phyloP scores from a whole-genome alignment of 1,140 invertebrate species.

The Fopius arisanus region DNA sequence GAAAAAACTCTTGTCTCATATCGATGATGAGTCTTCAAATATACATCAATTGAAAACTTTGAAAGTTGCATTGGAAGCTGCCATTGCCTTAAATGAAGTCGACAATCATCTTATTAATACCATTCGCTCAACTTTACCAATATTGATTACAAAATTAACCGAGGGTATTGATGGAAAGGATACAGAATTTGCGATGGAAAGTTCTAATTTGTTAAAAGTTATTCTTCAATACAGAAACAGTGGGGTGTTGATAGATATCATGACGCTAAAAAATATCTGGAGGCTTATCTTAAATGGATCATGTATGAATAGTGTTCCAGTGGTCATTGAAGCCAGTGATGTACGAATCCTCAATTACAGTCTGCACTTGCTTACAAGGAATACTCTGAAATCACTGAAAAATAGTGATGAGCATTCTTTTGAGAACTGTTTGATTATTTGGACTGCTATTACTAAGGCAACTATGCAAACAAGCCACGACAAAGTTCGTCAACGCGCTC shows the following conservation, averaged over 20 bases:
- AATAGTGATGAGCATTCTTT: constrained; percentile 30
- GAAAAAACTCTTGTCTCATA: constrained; percentile 31
- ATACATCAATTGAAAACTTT: constrained; percentile 37
- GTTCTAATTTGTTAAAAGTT: constrained; percentile 39
- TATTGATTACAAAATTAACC: constrained; percentile 40
- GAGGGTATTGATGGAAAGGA: background rate
- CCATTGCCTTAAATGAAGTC: constrained; percentile 27
- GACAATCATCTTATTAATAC: constrained; percentile 33
- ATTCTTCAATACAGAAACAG: constrained; percentile 36
- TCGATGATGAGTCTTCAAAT: constrained; percentile 29
- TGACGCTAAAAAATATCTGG: constrained; percentile 39
- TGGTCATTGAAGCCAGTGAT: constrained; percentile 35
- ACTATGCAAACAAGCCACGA: constrained; percentile 36
- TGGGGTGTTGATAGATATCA: constrained; percentile 32
- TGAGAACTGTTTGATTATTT: constrained; percentile 37
- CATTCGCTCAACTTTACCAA: constrained; percentile 30
- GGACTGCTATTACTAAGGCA: constrained; percentile 38
- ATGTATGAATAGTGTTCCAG: constrained; percentile 33
- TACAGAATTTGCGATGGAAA: constrained; percentile 35
- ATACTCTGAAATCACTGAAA: constrained; percentile 31
- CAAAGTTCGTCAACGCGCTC: constrained; percentile 26
- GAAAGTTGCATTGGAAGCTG: constrained; percentile 37
- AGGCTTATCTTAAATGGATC: constrained; percentile 34
- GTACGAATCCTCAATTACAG: constrained; percentile 32
- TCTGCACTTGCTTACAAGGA: constrained; percentile 24